These are phyloP conservation scores for Odocoileus hemionus DNA, from an alignment of 2,113 vertebrate genomes.

Conservation along the genomic window DNA sequence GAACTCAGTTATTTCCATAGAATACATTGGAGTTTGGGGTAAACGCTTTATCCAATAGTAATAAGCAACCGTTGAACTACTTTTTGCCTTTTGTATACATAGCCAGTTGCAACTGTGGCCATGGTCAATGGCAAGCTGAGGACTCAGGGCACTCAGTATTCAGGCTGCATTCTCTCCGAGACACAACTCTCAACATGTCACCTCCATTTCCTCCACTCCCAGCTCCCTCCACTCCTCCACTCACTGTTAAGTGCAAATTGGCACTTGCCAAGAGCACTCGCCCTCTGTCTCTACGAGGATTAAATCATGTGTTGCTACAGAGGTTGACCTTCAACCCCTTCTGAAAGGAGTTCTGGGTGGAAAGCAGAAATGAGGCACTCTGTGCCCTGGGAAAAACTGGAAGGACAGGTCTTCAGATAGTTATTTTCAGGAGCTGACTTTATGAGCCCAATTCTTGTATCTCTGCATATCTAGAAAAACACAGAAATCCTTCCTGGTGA, in stretches of 20 bases:
- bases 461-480: background rate
- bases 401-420: background rate
- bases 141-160: background rate
- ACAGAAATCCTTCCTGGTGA: background rate
- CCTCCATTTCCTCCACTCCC: background rate
- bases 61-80: background rate
- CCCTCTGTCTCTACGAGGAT: background rate
- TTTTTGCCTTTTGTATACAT: background rate
- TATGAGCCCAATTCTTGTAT: background rate
- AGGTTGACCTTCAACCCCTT: background rate
- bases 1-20: background rate
- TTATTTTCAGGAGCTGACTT: background rate
- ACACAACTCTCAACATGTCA: background rate
- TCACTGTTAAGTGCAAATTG: background rate
- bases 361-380: background rate
- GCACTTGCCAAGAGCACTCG: background rate
- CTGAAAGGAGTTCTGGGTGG: background rate
- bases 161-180: background rate
- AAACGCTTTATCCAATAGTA: background rate
- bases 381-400: background rate
- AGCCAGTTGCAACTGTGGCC: background rate
- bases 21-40: background rate
- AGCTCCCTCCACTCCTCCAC: no score
- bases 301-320: background rate
- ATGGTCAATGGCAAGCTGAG: background rate